These are phyloP conservation scores for Acrossocheilus wenchowensis DNA, from an alignment of 2,797 vertebrate genomes.

Conservation along the genomic window DNA sequence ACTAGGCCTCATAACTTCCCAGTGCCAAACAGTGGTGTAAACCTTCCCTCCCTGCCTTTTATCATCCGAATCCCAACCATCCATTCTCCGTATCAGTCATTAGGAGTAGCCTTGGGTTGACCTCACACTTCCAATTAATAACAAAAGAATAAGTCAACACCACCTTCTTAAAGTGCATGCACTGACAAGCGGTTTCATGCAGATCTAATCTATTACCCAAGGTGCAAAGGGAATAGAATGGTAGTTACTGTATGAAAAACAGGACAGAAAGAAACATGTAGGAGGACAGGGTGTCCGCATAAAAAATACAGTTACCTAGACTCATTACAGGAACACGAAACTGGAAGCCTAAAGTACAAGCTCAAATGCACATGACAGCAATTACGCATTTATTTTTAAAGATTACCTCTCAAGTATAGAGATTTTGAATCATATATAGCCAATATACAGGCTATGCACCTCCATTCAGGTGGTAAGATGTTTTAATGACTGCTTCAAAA, in stretches of 20 bases:
- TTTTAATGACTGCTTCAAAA: background rate
- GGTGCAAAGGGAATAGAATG: conserved; percentile 49
- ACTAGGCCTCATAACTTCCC: conserved; percentile 53
- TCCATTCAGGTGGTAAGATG: background rate
- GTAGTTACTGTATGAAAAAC: conserved; percentile 35
- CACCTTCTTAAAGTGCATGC: conserved; percentile 60
- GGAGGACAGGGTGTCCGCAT: conserved; percentile 54
- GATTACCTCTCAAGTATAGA: background rate
- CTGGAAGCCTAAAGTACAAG: background rate
- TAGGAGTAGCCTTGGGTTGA: conserved; percentile 69
- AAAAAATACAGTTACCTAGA: background rate
- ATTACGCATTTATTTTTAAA: background rate
- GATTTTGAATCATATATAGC: background rate
- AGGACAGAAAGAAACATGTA: conserved; percentile 47
- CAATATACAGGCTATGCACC: background rate
- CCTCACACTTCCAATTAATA: conserved; percentile 67
- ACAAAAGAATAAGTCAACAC: conserved; percentile 64
- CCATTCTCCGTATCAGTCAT: conserved; percentile 63
- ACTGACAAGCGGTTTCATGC: conserved; percentile 61
- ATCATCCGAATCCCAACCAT: conserved; percentile 71
- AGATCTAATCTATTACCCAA: conserved; percentile 64
- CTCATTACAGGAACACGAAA: conserved; percentile 1
- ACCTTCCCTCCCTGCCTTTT: conserved; percentile 59
- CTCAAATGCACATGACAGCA: background rate
- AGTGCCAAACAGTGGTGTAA: conserved; percentile 33